Evolutionary conservation across 2,888 invertebrate species (phyloP).

Genomic region (Campopleginae sp.): DNA sequence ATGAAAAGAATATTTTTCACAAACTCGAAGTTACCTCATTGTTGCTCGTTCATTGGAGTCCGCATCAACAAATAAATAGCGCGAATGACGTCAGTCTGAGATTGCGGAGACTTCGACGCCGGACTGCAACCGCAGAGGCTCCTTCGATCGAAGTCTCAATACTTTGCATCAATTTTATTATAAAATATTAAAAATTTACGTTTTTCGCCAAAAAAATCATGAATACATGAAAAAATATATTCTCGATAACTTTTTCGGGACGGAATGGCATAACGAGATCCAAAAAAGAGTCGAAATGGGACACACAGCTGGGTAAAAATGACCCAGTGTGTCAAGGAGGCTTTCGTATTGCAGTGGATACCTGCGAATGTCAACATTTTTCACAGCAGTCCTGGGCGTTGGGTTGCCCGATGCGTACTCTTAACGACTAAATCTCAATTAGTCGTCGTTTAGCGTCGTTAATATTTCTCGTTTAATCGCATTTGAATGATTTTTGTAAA

Average conservation of each 20-base stretch:
- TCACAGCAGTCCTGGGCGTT: too few relatives aligned
- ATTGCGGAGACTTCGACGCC: conserved; percentile 14
- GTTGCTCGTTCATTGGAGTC: background rate
- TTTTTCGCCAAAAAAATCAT: background rate
- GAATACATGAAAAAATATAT: background rate
- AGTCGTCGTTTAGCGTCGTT: background rate
- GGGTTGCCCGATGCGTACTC: too few relatives aligned
- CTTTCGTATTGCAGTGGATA: too few relatives aligned
- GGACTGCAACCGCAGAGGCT: background rate
- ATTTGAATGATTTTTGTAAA: background rate
- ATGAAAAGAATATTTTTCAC: background rate
- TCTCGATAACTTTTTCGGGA: too few relatives aligned
- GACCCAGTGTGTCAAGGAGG: too few relatives aligned
- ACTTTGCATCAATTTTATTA: background rate
- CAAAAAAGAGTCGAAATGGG: too few relatives aligned
- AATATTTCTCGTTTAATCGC: background rate
- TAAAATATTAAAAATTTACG: background rate
- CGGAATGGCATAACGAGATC: too few relatives aligned
- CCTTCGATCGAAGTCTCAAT: background rate
- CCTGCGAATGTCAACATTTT: too few relatives aligned
- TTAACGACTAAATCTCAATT: too few relatives aligned
- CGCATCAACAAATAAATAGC: conserved; percentile 7
- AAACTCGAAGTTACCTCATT: background rate
- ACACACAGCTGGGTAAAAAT: too few relatives aligned
- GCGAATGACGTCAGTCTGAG: background rate